Conservation (phyloP, 2,113 vertebrate species). For the Salvelinus fontinalis region DNA sequence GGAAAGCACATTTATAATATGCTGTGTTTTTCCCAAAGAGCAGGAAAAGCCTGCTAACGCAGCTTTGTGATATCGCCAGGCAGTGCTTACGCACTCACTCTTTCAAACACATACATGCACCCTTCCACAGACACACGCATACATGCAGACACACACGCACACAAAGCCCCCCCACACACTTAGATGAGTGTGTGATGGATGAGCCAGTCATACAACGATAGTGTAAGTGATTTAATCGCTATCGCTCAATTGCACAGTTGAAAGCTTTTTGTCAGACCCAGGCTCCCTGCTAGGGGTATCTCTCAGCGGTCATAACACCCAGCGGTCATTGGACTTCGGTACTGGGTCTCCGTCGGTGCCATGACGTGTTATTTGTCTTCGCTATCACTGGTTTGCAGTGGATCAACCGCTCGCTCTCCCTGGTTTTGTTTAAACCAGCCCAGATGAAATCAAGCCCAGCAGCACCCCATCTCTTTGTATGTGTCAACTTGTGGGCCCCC, state of each 20-base stretch:
- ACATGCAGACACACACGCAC: neutral
- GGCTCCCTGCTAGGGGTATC: slow-evolving; percentile 40
- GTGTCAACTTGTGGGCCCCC: slow-evolving; percentile 20
- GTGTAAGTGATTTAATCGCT: slow-evolving; percentile 63
- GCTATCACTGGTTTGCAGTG: slow-evolving; percentile 53
- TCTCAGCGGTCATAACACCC: slow-evolving; percentile 40
- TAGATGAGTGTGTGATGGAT: neutral
- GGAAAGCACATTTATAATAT: neutral
- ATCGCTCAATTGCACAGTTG: slow-evolving; percentile 62
- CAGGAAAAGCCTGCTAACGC: slow-evolving; percentile 3
- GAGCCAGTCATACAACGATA: slow-evolving; percentile 23
- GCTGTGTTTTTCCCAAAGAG: neutral
- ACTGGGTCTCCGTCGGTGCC: slow-evolving; percentile 14
- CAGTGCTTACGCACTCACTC: slow-evolving; percentile 3
- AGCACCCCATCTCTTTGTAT: slow-evolving; percentile 18
- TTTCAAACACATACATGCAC: neutral
- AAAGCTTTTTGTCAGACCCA: slow-evolving; percentile 49
- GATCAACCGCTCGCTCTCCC: slow-evolving; percentile 48
- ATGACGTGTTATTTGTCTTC: slow-evolving; percentile 55
- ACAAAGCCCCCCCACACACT: slow-evolving; percentile 19
- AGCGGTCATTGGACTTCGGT: neutral
- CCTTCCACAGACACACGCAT: neutral
- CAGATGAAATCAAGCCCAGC: slow-evolving; percentile 38
- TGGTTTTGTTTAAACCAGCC: slow-evolving; percentile 33
- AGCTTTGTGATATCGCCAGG: slow-evolving; percentile 1